phyloP scores from a whole-genome alignment of 2,113 vertebrate species.

The Daphoenositta chrysoptera region DNA sequence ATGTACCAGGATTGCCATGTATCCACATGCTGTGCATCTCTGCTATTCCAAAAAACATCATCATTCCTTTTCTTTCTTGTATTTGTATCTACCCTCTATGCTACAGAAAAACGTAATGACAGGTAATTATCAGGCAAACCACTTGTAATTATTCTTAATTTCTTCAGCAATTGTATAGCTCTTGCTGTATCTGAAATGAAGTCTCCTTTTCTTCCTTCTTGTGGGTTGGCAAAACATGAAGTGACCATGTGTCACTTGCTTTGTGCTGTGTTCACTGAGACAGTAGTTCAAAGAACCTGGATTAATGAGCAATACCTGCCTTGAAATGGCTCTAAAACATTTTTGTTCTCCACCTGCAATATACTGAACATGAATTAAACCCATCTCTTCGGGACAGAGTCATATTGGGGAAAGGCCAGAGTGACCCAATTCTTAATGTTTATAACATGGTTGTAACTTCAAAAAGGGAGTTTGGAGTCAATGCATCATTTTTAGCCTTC shows the following conservation, averaged over 20 bases:
- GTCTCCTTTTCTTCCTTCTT: constrained; percentile 4
- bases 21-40: not conserved
- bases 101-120: not conserved
- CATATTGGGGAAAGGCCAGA: not conserved
- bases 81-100: not conserved
- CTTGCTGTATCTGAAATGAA: constrained; percentile 23
- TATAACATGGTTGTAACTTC: not conserved
- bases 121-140: constrained; percentile 29
- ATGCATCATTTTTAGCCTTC: not conserved
- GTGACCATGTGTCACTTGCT: constrained; percentile 30
- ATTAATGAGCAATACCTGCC: constrained; percentile 22
- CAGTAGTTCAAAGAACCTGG: constrained; percentile 9
- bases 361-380: not conserved
- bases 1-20: not conserved
- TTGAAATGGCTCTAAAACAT: not conserved
- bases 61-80: not conserved
- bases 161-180: not conserved
- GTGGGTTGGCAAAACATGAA: not conserved
- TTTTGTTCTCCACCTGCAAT: not conserved
- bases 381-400: not conserved
- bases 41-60: not conserved
- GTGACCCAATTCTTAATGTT: not conserved
- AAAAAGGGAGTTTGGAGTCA: not conserved
- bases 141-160: constrained; percentile 19
- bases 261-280: not conserved